Base-by-base conservation (phyloP, 2,797 vertebrate genomes). In the Eupleurogrammus muticus region DNA sequence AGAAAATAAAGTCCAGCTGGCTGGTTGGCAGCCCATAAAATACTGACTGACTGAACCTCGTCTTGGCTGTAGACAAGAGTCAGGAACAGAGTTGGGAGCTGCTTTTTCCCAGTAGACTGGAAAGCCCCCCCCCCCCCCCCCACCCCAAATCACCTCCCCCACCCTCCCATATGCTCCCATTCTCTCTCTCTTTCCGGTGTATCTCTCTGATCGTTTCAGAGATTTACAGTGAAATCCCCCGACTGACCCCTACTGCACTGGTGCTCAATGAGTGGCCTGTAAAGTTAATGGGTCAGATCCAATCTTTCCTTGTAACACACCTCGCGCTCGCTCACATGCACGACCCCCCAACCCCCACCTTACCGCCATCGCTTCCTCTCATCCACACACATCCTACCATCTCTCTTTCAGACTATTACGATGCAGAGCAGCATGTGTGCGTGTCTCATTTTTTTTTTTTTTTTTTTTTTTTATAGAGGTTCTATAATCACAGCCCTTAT, bases 251-350 rank as follows among this genome's bases (percentile, higher is more conserved):
- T 77, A 55, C 75, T 88, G 81, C 88, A 58, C 69, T 49, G 68
- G 56, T 71, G 76, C 77, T 82, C 84, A 85, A 76, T 87, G 80
- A 88, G 79, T 55, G 70, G 78, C 79, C 84, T 83, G 84, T 92
- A 88, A 91, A 91, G 78, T 91, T 91, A 93, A 93, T 90, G 90
- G 87, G 77, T 88, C 89, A 88, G 81, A 91, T 92, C 88, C 90
- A 90, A 90, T 92, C 83, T 85, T 75, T 84, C 78, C 85, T 76
- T 90, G 83, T 90, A 84, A 84, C 89, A 87, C 74, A 77, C 73
- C 53, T 78, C 78, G 69, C 54, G 47, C 44, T 44, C 56, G 6
- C 54, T 65, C 62, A 47, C 62, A 50, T 48, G 51, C 50, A 11
- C 40, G 34, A 48, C 67, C 35, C 9, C 56, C 20, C 61, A 17